phyloP scores from a whole-genome alignment of 2,113 vertebrate genomes.

The Mobula hypostoma region DNA sequence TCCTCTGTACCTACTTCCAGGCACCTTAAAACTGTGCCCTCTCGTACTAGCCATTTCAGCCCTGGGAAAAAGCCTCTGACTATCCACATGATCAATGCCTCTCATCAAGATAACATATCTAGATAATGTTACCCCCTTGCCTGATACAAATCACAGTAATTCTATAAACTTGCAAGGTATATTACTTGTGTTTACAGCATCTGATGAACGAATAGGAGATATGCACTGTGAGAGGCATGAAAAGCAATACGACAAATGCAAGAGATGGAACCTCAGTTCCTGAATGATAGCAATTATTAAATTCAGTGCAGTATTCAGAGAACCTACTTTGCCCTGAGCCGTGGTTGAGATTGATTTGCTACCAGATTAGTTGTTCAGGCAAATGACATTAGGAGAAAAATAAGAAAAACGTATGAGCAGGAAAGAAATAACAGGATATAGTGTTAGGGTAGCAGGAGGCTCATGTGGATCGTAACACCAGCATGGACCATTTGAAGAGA shows the following conservation, averaged over 20 bases:
- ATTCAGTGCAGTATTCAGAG: not conserved
- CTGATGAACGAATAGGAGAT: not conserved
- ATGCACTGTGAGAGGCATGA: not conserved
- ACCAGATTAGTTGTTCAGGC: not conserved
- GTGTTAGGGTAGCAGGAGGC: not conserved
- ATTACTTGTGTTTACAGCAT: not conserved
- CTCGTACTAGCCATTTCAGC: too few species aligned
- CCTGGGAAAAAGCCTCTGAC: not conserved
- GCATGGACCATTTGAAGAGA: not conserved
- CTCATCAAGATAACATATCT: too few species aligned
- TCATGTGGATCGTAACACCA: not conserved
- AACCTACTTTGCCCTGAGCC: not conserved
- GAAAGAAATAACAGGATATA: too few species aligned
- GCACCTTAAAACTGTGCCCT: too few species aligned
- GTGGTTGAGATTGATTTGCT: not conserved
- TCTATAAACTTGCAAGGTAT: not conserved
- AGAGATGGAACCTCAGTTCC: not conserved
- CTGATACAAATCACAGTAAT: too few species aligned
- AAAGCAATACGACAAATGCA: not conserved
- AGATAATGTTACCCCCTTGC: not conserved
- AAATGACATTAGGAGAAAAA: not conserved
- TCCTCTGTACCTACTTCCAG: too few species aligned
- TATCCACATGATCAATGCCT: not conserved
- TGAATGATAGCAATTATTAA: slow-evolving; percentile 1
- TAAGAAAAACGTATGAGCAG: not conserved